phyloP scores from a whole-genome alignment of 2,113 vertebrate genomes.

The Mesoclemmys tuberculata region DNA sequence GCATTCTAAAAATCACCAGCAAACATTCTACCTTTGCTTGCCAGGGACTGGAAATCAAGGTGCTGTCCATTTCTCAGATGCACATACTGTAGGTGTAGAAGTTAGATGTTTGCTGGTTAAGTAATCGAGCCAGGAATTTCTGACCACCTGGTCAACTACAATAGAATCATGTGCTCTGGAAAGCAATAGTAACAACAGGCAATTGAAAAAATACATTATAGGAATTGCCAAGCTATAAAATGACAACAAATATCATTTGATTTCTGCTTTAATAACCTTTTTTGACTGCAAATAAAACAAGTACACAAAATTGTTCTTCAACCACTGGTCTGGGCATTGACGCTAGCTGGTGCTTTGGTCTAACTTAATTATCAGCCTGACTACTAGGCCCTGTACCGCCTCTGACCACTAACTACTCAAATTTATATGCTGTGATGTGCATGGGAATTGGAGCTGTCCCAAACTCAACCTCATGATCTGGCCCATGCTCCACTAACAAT shows the following conservation, averaged over 20 bases:
- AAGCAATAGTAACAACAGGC: neutral
- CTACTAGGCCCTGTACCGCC: neutral
- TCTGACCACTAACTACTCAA: neutral
- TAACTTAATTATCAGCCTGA: neutral
- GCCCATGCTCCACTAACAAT: neutral
- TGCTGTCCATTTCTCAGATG: neutral
- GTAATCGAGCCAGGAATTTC: neutral
- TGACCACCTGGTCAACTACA: neutral
- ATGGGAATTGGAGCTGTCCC: neutral
- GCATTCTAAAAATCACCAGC: neutral
- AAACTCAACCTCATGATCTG: neutral
- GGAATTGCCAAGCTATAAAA: neutral
- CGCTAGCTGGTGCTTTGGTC: neutral
- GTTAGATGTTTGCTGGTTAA: neutral
- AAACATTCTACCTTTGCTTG: slow-evolving; percentile 3
- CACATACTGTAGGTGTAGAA: neutral
- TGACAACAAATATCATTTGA: neutral
- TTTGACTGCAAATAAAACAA: neutral
- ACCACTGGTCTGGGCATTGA: neutral
- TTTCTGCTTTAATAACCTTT: neutral
- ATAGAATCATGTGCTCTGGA: neutral
- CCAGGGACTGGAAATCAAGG: neutral
- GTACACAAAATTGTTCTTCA: neutral
- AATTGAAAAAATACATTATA: neutral
- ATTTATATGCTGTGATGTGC: neutral